Evolutionary conservation across 2,113 vertebrate genomes (phyloP).

Genomic region (Rhinolophus ferrumequinum): DNA sequence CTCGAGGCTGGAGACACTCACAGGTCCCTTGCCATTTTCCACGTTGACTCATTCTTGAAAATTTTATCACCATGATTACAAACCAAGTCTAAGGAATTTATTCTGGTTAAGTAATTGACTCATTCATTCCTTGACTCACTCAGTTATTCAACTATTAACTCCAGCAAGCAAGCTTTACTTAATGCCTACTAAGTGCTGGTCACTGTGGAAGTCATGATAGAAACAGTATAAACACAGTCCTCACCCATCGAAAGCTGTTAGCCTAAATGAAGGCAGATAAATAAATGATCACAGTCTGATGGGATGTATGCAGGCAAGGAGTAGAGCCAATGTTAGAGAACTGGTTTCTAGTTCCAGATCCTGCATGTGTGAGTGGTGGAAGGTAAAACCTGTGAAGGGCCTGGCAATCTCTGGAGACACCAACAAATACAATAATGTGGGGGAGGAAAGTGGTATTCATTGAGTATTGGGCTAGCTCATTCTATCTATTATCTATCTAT

Average conservation of each 20-base stretch:
- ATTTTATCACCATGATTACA: background rate
- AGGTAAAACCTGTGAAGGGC: background rate
- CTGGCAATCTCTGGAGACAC: background rate
- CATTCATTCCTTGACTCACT: background rate
- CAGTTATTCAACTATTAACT: background rate
- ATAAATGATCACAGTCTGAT: fast-evolving
- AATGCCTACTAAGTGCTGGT: background rate
- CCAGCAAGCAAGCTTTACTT: background rate
- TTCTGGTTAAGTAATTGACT: background rate
- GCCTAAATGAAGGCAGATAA: too few species aligned
- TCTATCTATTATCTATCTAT: background rate
- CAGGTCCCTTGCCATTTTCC: too few species aligned
- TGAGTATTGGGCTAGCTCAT: background rate
- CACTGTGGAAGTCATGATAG: background rate
- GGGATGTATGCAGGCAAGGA: background rate
- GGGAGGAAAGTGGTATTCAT: background rate
- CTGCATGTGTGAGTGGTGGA: background rate
- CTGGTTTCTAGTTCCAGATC: background rate
- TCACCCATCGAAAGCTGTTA: background rate
- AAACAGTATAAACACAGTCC: background rate
- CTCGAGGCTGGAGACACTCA: background rate
- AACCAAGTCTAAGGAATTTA: too few species aligned
- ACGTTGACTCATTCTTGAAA: background rate
- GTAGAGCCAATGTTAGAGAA: background rate
- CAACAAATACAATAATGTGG: background rate